These are phyloP conservation scores for Phyllopteryx taeniolatus DNA, from an alignment of 2,113 vertebrate genomes.

Conservation along the genomic window DNA sequence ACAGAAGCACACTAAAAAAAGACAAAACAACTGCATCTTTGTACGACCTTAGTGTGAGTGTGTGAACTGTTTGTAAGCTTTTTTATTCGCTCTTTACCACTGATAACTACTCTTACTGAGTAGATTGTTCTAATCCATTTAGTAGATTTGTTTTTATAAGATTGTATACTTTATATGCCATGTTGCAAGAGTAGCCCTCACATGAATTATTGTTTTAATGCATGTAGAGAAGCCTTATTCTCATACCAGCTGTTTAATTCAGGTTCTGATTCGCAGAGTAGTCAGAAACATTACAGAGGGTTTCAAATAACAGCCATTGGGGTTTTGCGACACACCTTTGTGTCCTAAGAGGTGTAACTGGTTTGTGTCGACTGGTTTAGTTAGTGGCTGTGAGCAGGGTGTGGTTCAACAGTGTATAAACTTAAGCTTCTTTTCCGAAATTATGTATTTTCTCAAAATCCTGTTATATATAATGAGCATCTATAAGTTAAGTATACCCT, in stretches of 20 bases:
- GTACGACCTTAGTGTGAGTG: constrained; percentile 46
- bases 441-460: not conserved
- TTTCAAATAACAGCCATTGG: constrained; percentile 65
- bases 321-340: constrained; percentile 68
- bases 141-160: constrained; percentile 24
- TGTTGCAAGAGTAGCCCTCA: constrained; percentile 14
- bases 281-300: constrained; percentile 66
- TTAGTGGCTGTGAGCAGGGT: constrained; percentile 48
- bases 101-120: constrained; percentile 12
- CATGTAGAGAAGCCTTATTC: constrained; percentile 22
- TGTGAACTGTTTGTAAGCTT: constrained; percentile 49
- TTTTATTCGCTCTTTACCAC: constrained; percentile 43
- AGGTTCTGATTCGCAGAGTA: constrained; percentile 42
- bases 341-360: constrained; percentile 65
- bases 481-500: constrained; percentile 15
- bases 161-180: constrained; percentile 21
- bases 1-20: constrained; percentile 3
- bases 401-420: constrained; percentile 33
- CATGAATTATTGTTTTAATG: constrained; percentile 10
- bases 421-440: not conserved
- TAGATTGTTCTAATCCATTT: constrained; percentile 27
- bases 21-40: constrained; percentile 68
- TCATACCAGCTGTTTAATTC: constrained; percentile 46
- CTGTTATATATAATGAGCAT: not conserved
- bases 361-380: constrained; percentile 61